Base-by-base conservation (phyloP, 2,113 vertebrate species). In the Coreoperca whiteheadi region DNA sequence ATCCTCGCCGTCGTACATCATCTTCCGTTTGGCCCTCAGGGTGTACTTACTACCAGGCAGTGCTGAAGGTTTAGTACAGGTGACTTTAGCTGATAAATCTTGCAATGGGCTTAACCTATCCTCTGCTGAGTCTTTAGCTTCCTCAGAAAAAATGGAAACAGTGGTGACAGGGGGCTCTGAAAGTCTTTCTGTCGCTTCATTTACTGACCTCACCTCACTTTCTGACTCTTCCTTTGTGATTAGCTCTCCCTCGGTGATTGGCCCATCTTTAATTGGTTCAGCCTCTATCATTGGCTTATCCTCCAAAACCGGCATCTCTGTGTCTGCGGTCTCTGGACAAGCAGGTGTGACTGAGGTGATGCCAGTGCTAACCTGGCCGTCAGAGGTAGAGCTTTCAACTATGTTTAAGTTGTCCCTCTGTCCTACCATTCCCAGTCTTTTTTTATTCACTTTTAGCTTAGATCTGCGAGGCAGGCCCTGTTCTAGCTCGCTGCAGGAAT, bases 11-110 rank as follows among this genome's bases (percentile, higher is more conserved):
- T 98, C 97, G 32, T 95, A 97, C 86, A 94, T 96, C 83, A 96
- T 97, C 91, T 98, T 99, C 32, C 98, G 95, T 89, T 99, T 99
- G 0, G 97, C 94, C 90, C 98, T 96, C 69, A 99, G 95, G 0
- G 97, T 97, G 14, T 99, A 99, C 85, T 99, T 99, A 93, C 97
- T 99, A 79, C 96, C 96, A 75, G 96, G 97, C 9, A 98, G 91
- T 83, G 96, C 96, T 87, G 97, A 97, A 0, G 95, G 91, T 69
- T 96, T 96, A 30, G 96, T 96, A 94, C 96, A 79, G 85, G 79
- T 95, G 84, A 95, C 72, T 82, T 91, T 88, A 7, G 81, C 77
- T 10, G 91, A 94, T 84, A 94, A 76, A 66, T 94, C 95, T 57
- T 94, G 94, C 89, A 91, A 88, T 25, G 84, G 75, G 71, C 50